Percentiles rank a stretch among this genome's conserved stretches.
phyloP scores from a whole-genome alignment of 2,113 vertebrate genomes.

The Neodontobutis hainanensis region DNA sequence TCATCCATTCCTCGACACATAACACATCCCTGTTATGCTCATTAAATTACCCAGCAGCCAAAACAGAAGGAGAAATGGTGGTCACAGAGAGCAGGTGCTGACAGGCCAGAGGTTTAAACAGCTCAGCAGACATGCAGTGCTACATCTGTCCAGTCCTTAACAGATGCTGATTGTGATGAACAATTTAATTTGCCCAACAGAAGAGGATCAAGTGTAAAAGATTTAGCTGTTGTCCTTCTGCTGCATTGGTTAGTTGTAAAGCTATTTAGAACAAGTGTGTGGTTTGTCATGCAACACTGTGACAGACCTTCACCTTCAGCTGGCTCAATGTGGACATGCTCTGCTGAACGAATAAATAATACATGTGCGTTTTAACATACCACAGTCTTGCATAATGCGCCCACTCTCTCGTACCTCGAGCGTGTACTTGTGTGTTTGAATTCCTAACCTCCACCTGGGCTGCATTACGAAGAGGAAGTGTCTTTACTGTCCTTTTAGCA shows the following conservation, averaged over 20 bases:
- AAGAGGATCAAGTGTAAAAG: constrained; percentile 7
- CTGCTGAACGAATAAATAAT: constrained; percentile 4
- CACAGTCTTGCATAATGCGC: neutral
- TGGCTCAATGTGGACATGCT: neutral
- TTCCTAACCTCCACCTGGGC: constrained; percentile 69
- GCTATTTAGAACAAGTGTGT: neutral
- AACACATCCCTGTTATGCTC: constrained; percentile 8
- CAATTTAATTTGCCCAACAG: constrained; percentile 5
- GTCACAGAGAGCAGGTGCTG: constrained; percentile 9
- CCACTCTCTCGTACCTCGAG: too few species aligned
- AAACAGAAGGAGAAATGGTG: constrained; percentile 5
- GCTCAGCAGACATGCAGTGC: neutral
- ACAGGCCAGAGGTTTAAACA: constrained; percentile 6
- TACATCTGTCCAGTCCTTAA: constrained; percentile 5
- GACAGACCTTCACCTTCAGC: constrained; percentile 5
- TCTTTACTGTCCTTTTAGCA: constrained; percentile 65
- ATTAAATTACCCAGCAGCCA: constrained; percentile 4
- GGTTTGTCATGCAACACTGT: neutral
- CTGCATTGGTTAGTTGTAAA: neutral
- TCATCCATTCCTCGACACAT: constrained; percentile 1
- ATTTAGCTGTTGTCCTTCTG: neutral
- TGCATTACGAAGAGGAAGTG: constrained; percentile 74
- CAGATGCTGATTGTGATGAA: constrained; percentile 3
- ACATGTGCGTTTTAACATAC: neutral
- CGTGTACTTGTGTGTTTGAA: neutral